Evolutionary conservation across 2,888 invertebrate genomes (phyloP).

Genomic region (Muscina levida): DNA sequence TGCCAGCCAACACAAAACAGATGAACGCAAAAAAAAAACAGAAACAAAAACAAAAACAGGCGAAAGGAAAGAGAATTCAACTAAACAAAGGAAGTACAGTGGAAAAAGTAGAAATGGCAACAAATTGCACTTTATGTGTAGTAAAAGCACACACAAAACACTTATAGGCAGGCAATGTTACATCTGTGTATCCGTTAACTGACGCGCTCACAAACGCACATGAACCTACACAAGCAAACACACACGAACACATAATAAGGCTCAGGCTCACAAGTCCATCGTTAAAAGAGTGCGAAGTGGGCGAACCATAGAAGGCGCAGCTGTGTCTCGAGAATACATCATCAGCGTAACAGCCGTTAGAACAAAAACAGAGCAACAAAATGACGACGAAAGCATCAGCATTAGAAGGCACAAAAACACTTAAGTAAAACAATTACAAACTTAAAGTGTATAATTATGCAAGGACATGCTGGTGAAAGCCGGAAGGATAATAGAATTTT

Average conservation of each 20-base stretch:
- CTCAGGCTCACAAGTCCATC: not conserved
- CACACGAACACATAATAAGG: not conserved
- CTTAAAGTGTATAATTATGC: slow-evolving; percentile 52
- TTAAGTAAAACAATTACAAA: slow-evolving; percentile 58
- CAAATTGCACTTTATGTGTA: slow-evolving; percentile 30
- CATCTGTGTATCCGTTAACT: not conserved
- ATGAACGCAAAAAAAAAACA: slow-evolving; percentile 19
- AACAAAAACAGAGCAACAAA: not conserved
- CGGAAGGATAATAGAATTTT: slow-evolving; percentile 19
- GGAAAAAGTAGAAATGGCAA: slow-evolving; percentile 10
- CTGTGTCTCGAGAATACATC: slow-evolving; percentile 34
- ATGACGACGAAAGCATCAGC: not conserved
- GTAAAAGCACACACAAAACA: slow-evolving; percentile 24
- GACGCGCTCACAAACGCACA: too few species aligned
- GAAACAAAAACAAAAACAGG: slow-evolving; percentile 39
- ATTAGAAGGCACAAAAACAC: slow-evolving; percentile 21
- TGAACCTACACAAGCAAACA: not conserved
- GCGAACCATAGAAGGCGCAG: slow-evolving; percentile 16
- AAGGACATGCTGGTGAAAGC: slow-evolving; percentile 53
- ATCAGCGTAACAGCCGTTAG: slow-evolving; percentile 17
- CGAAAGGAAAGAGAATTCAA: slow-evolving; percentile 1
- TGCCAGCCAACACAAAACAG: too few species aligned
- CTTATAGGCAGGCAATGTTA: slow-evolving; percentile 10
- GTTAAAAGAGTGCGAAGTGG: not conserved
- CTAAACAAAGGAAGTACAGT: not conserved